Conservation (phyloP, 2,888 invertebrate species). For the Hirtodrosophila cameraria region DNA sequence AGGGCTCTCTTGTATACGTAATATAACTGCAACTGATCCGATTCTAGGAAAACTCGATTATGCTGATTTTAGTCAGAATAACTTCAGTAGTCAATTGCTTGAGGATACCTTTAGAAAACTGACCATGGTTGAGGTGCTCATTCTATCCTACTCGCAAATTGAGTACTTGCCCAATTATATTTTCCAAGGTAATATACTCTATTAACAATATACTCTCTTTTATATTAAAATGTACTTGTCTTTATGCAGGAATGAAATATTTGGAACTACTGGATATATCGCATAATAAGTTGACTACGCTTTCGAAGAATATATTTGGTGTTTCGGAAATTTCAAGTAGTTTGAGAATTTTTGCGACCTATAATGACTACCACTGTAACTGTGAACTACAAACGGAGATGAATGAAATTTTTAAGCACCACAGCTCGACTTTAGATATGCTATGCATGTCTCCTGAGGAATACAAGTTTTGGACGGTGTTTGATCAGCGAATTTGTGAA, state of each 20-base stretch:
- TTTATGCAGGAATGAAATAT: slow-evolving; percentile 43
- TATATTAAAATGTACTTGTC: too few relatives aligned
- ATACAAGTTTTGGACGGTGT: slow-evolving; percentile 40
- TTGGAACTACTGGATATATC: slow-evolving; percentile 73
- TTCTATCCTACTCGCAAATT: slow-evolving; percentile 70
- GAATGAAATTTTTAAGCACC: slow-evolving; percentile 44
- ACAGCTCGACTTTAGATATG: slow-evolving; percentile 9
- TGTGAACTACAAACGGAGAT: slow-evolving; percentile 65
- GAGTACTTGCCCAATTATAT: slow-evolving; percentile 60
- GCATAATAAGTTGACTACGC: slow-evolving; percentile 62
- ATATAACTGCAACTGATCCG: slow-evolving; percentile 59
- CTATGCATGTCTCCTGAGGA: slow-evolving; percentile 54
- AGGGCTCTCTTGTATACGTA: slow-evolving; percentile 56
- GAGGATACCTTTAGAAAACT: slow-evolving; percentile 59
- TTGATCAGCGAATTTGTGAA: slow-evolving; percentile 49
- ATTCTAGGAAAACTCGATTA: slow-evolving; percentile 59
- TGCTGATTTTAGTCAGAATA: slow-evolving; percentile 74
- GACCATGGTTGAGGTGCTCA: slow-evolving; percentile 67
- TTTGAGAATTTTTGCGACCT: slow-evolving; percentile 49
- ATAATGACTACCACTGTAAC: slow-evolving; percentile 74
- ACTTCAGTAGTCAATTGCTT: slow-evolving; percentile 51
- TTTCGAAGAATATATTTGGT: slow-evolving; percentile 66
- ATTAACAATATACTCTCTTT: background rate
- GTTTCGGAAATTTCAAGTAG: slow-evolving; percentile 32
- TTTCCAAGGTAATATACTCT: slow-evolving; percentile 52